Evolutionary conservation across 2,888 invertebrate genomes (phyloP), one percentile per base, ranked within the genome.

Genomic region (Tetranychus truncatus): DNA sequence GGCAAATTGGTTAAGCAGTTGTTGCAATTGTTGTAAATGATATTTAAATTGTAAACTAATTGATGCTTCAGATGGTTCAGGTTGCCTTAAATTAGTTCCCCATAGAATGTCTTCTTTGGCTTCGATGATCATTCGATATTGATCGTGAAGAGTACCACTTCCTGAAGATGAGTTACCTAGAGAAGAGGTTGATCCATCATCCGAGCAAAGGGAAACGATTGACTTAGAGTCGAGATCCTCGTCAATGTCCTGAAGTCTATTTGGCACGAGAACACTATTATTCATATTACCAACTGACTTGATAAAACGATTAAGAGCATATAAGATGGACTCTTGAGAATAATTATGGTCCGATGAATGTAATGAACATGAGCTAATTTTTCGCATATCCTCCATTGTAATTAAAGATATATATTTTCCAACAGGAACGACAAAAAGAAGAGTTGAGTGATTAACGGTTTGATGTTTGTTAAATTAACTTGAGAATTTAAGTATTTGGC

Each of bases 61-160:
- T 24, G 44, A 44, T 45, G 45, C 72, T 73, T 46, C 65, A 7
- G n/a, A 20, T 5, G 18, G 20, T 21, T 55, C 73, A 11, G 24
- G n/a, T 34, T 46, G 65, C 6, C 20, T 66, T 20, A n/a, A 18
- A 15, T 73, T 66, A 7, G 24, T 55, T 45, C 73, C 65, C 73
- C 73, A 73, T n/a, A 73, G 18, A 6, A 73, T n/a, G 24, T 73
- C 73, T 18, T 73, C 66, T 24, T 73, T 73, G 46, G 73, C 73
- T 24, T 55, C 34, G 24, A 55, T 66, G 11, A 73, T n/a, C 73
- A 73, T 73, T 11, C 45, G 21, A 66, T 65, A 73, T 18, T 18
- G 18, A 24, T 65, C 24, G 46, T 24, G 45, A 9, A 73, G 73
- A 66, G 18, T 73, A n/a, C 45, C 34, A 55, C 21, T 65, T 21